Conservation (phyloP, 1,140 invertebrate species). For the Aphis gossypii region DNA sequence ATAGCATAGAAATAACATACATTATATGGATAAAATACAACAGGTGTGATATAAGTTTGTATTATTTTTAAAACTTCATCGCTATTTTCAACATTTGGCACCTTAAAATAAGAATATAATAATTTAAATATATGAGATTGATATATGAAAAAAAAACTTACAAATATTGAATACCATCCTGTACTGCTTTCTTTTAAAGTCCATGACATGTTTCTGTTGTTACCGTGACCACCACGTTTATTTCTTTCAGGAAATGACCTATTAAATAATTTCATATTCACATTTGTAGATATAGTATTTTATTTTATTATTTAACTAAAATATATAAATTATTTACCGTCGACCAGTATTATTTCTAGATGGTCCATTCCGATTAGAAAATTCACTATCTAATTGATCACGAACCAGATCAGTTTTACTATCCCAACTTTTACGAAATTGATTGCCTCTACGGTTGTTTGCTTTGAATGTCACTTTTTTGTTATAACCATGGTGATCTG, state of each 20-base stretch:
- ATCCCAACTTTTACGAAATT: constrained; percentile 41
- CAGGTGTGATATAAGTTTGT: constrained; percentile 39
- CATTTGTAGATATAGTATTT: no score
- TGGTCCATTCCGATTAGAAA: background rate
- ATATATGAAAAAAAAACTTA: constrained; percentile 44
- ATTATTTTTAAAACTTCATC: constrained; percentile 56
- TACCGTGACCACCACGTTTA: background rate
- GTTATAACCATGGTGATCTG: constrained; percentile 25
- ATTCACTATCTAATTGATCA: constrained; percentile 30
- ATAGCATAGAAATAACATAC: background rate
- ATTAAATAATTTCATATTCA: background rate
- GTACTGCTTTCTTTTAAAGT: constrained; percentile 35
- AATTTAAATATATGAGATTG: background rate
- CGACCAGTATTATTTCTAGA: constrained; percentile 28
- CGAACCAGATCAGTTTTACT: constrained; percentile 30
- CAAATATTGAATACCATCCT: constrained; percentile 48
- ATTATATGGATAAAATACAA: constrained; percentile 36
- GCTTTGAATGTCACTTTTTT: constrained; percentile 44
- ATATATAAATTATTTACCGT: constrained; percentile 19
- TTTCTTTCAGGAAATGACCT: constrained; percentile 49
- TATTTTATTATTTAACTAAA: background rate
- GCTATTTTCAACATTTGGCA: constrained; percentile 45
- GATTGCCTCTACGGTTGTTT: background rate
- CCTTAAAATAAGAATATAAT: constrained; percentile 31
- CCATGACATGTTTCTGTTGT: constrained; percentile 17